A percentile compares a stretch with the other conserved stretches of the same genome.
Evolutionary conservation across 2,797 vertebrate species (phyloP).

Genomic region (Odontamblyopus lacepedii): DNA sequence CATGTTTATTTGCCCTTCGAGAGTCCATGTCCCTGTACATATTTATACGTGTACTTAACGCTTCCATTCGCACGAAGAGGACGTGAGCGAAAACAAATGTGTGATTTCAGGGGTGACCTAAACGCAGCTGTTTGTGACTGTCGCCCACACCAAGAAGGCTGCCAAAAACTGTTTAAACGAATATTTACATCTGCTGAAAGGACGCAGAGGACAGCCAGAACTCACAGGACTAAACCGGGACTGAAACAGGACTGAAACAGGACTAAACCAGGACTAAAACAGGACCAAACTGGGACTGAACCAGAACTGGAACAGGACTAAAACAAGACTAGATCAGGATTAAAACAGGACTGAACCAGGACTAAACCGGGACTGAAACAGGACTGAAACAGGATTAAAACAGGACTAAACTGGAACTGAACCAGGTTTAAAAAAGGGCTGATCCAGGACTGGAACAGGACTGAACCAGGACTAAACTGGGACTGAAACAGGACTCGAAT

Average conservation of each 20-base stretch:
- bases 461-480: neutral
- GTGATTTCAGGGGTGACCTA: conserved; percentile 46
- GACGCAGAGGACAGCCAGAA: conserved; percentile 40
- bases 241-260: neutral
- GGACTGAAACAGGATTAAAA: neutral
- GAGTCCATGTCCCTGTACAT: neutral
- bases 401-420: no score
- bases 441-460: neutral
- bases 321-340: neutral
- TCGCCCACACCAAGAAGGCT: conserved; percentile 49
- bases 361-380: neutral
- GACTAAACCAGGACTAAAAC: neutral
- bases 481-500: neutral
- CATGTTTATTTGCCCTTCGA: neutral
- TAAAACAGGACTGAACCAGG: neutral
- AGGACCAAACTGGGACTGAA: neutral
- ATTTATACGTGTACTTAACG: neutral
- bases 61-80: neutral
- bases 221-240: conserved; percentile 11
- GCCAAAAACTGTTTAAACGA: conserved; percentile 57
- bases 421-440: neutral
- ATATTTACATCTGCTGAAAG: conserved; percentile 56
- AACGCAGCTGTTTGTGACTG: conserved; percentile 41
- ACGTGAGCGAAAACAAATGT: conserved; percentile 27
- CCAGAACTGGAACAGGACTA: neutral